These are phyloP conservation scores for Lophura nycthemera DNA, from an alignment of 2,113 vertebrate genomes.

Conservation along the genomic window DNA sequence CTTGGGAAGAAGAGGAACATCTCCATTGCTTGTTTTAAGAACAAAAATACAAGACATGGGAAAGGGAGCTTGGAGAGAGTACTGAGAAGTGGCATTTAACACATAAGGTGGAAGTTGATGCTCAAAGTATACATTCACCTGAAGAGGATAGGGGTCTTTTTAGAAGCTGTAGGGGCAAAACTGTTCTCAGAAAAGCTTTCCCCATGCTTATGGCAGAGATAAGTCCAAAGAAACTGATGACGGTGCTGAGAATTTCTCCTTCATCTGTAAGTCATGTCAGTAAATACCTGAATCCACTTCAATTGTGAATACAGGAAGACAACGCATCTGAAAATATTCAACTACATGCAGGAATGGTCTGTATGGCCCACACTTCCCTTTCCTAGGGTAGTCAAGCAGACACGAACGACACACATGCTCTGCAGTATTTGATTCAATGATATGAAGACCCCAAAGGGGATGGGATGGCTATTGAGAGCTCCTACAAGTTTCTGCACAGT, in stretches of 20 bases:
- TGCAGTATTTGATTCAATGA: background rate
- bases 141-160: background rate
- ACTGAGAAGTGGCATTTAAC: background rate
- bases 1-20: background rate
- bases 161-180: background rate
- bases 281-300: background rate
- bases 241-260: background rate
- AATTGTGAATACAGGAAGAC: background rate
- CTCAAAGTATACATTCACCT: background rate
- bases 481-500: background rate
- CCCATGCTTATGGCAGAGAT: fast-evolving
- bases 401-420: background rate
- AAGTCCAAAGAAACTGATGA: background rate
- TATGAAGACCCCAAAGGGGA: background rate
- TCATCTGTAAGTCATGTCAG: background rate
- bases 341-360: background rate
- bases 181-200: background rate
- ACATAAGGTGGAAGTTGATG: background rate
- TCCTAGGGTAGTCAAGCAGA: background rate
- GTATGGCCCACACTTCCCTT: background rate
- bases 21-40: background rate
- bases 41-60: background rate
- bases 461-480: background rate
- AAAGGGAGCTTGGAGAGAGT: background rate
- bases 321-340: background rate